These are phyloP conservation scores for Nomada goodeniana DNA, from an alignment of 2,888 invertebrate species.

Conservation along the genomic window DNA sequence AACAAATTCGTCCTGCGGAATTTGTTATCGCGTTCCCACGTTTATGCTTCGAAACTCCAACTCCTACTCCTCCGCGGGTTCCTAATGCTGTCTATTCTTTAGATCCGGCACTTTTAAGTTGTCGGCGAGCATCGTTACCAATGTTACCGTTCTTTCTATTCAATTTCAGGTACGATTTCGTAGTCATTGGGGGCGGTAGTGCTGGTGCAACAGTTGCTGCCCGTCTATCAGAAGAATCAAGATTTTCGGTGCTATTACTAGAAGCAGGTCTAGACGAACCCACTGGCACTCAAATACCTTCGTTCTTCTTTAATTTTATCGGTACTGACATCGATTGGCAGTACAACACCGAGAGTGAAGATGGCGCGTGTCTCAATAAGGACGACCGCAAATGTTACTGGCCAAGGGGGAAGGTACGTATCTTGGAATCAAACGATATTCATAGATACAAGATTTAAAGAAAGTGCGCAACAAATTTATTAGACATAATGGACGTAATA, in stretches of 20 bases:
- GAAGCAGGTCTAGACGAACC: slow-evolving; percentile 95
- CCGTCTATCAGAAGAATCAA: slow-evolving; percentile 89
- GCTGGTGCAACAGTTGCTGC: slow-evolving; percentile 91
- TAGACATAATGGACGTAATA: no score
- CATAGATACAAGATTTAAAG: not conserved
- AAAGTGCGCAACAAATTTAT: no score
- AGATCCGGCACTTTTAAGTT: not conserved
- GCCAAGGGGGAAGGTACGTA: slow-evolving; percentile 92
- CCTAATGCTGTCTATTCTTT: not conserved
- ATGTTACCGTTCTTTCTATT: not conserved
- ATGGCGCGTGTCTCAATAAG: slow-evolving; percentile 90
- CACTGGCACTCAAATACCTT: slow-evolving; percentile 94
- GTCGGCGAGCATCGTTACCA: not conserved
- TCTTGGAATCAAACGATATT: not conserved
- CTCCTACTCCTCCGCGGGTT: no score
- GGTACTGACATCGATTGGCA: slow-evolving; percentile 95
- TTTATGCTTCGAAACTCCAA: no score
- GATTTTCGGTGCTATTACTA: slow-evolving; percentile 89
- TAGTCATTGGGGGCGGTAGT: slow-evolving; percentile 90
- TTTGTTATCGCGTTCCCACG: no score
- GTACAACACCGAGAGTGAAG: slow-evolving; percentile 93
- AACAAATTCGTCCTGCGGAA: no score
- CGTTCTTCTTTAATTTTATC: slow-evolving; percentile 94
- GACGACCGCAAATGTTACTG: slow-evolving; percentile 91
- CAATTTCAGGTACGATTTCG: slow-evolving; percentile 88